phyloP scores from a whole-genome alignment of 2,797 vertebrate species.

The Mormyrus hasselquistii region DNA sequence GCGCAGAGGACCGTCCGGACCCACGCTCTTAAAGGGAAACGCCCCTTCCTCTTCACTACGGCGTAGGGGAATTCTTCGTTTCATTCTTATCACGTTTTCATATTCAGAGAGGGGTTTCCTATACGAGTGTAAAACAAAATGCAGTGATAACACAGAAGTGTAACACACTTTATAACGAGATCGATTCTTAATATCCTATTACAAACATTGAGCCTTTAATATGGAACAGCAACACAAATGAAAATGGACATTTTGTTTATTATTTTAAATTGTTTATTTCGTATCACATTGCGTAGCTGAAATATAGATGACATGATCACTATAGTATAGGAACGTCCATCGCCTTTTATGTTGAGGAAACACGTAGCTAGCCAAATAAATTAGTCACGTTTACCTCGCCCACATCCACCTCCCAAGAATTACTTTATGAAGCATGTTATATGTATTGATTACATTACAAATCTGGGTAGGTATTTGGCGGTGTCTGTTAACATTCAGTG shows the following conservation, averaged over 20 bases:
- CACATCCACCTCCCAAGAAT: not conserved
- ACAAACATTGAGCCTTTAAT: not conserved
- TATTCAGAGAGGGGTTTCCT: not conserved
- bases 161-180: not conserved
- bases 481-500: not conserved
- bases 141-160: not conserved
- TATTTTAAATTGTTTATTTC: not conserved
- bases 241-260: not conserved
- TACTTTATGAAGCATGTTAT: not conserved
- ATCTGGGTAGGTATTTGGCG: not conserved
- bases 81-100: not conserved
- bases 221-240: not conserved
- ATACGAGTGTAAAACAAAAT: not conserved
- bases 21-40: constrained; percentile 38
- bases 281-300: not conserved
- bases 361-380: not conserved
- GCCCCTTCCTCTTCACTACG: not conserved
- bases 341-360: not conserved
- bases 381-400: not conserved
- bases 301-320: not conserved
- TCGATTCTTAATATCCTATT: not conserved
- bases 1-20: constrained; percentile 34
- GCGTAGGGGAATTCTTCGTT: not conserved
- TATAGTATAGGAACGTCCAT: not conserved
- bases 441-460: not conserved